A percentile compares a stretch with the other conserved stretches of the same genome.
phyloP scores from a whole-genome alignment of 2,888 invertebrate genomes.

The Dinocampus coccinellae region DNA sequence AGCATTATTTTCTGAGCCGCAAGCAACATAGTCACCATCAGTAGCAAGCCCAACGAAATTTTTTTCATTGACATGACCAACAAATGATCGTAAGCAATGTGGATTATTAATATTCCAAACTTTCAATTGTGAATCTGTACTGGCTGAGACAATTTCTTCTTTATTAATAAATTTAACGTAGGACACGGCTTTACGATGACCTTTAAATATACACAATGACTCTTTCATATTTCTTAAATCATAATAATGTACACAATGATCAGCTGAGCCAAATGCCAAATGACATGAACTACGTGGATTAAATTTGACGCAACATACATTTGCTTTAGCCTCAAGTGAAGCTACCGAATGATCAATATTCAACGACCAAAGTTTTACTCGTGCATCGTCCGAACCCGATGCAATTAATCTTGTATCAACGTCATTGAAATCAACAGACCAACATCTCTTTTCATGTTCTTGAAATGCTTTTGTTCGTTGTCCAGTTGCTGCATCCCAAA shows the following conservation, averaged over 20 bases:
- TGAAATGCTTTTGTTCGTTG: slow-evolving; percentile 81
- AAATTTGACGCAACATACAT: slow-evolving; percentile 95
- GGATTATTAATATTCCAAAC: slow-evolving; percentile 89
- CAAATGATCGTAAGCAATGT: slow-evolving; percentile 86
- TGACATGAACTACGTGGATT: slow-evolving; percentile 88
- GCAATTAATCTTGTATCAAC: slow-evolving; percentile 91
- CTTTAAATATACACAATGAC: slow-evolving; percentile 86
- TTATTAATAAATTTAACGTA: slow-evolving; percentile 92
- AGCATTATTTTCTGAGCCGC: slow-evolving; percentile 95
- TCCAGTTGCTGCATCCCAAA: slow-evolving; percentile 91
- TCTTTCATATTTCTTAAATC: slow-evolving; percentile 88
- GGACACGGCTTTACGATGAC: slow-evolving; percentile 94
- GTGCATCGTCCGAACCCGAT: slow-evolving; percentile 92
- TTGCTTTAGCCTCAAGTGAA: slow-evolving; percentile 92
- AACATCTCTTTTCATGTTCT: slow-evolving; percentile 95
- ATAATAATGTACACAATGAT: slow-evolving; percentile 96
- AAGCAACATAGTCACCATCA: slow-evolving; percentile 92
- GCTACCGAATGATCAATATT: slow-evolving; percentile 88
- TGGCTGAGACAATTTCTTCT: slow-evolving; percentile 90
- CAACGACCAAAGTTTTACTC: slow-evolving; percentile 94
- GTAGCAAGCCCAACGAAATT: slow-evolving; percentile 96
- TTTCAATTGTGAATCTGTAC: slow-evolving; percentile 91
- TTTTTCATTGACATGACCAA: slow-evolving; percentile 94
- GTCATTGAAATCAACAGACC: slow-evolving; percentile 96
- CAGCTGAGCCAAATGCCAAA: slow-evolving; percentile 95